Evolutionary conservation across 2,888 invertebrate genomes (phyloP), one percentile per base, ranked within the genome.

Genomic region (Crocallis elinguaria): DNA sequence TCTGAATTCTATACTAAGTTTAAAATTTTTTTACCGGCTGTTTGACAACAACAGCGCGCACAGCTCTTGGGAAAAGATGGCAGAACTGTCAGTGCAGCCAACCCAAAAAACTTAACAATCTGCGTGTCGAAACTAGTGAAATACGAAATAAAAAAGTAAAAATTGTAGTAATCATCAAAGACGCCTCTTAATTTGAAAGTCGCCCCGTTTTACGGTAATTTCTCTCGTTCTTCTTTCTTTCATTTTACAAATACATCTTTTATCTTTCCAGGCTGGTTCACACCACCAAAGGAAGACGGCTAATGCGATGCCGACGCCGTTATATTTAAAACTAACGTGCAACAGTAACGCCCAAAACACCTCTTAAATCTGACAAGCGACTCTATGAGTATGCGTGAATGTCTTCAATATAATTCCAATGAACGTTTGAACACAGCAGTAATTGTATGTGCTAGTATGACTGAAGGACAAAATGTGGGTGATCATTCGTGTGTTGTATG

Each of bases 261-360:
- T 11, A 5, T 25, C 49, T 67, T 93, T 92, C 9, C 90, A 97
- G 97, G 97, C 69, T 97, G 97, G 97, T 97, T 96, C 86, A 97
- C 97, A 75, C 97, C 97, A 48, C 97, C 97, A 21, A 97, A 97
- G 86, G 97, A 96, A 93, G 97, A 97, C 90, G 97, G 97, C 93
- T 97, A 96, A 95, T 80, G 74, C 61, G 44, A 62, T 37, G 59
- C 33, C 14, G 54, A 62, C 54, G 74, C 73, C 66, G 67, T 77
- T 73, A 77, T 74, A 65, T 69, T 78, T 81, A 86, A 85, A 83
- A 84, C 80, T 84, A 84, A 79, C 79, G 84, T 84, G 86, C 78
- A 78, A 79, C 75, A 75, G 73, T 74, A 76, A 82, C 84, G 86
- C 87, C 88, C 84, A 67, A 75, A 69, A 75, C 71, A 72, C 64